Base-by-base conservation (phyloP, 1,140 invertebrate genomes). In the Charaxes varanes region DNA sequence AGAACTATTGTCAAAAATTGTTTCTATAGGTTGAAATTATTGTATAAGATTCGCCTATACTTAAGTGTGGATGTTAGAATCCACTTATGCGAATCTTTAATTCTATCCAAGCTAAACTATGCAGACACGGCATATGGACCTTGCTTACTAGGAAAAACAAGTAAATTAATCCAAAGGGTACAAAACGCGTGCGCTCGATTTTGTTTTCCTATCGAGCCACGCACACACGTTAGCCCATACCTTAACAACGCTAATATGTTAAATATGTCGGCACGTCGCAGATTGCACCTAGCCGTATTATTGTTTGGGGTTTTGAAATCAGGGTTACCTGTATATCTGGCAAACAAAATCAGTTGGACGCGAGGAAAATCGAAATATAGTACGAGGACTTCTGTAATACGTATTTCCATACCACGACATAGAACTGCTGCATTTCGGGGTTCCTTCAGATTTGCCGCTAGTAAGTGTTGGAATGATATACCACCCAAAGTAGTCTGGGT, bases 161-260 rank as follows among this genome's bases (percentile, higher is more conserved):
- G n/a, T n/a, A n/a, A n/a, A n/a, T n/a, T n/a, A n/a, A n/a, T n/a
- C n/a, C n/a, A n/a, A n/a, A n/a, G n/a, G n/a, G n/a, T n/a, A n/a
- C n/a, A n/a, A n/a, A n/a, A n/a, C n/a, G n/a, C n/a, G n/a, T n/a
- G n/a, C n/a, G n/a, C n/a, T n/a, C n/a, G n/a, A n/a, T n/a, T n/a
- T n/a, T n/a, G n/a, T n/a, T n/a, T n/a, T 36, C 12, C 10, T 11
- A 44, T 53, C 14, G 28, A 44, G 3, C 35, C 31, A 2, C 17
- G 51, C 15, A 6, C 41, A 5, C 35, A 48, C 23, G 24, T 41
- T 12, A 44, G 42, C 1, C 41, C 45, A 8, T 44, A 32, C 18
- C 2, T 53, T 2, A 33, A 33, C 6, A 19, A 19, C 6, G 16
- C 17, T 4, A 13, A 16, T 11, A 3, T 19, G 16, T n/a, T 33